These are phyloP conservation scores for Pogonophryne albipinna DNA, from an alignment of 2,797 vertebrate genomes.

Conservation along the genomic window DNA sequence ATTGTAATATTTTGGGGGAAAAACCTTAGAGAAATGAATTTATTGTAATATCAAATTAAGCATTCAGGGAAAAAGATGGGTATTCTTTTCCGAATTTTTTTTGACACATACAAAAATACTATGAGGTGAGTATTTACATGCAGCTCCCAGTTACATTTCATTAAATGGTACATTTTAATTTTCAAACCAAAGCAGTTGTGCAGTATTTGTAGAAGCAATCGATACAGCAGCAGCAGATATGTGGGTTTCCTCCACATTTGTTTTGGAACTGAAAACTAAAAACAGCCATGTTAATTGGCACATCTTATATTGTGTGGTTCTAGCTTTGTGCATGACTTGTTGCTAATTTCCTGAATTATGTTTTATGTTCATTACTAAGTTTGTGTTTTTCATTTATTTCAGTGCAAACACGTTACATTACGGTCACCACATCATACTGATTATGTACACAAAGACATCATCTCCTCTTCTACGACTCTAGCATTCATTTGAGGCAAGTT, in stretches of 20 bases:
- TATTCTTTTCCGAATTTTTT: not conserved
- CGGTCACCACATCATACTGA: slow-evolving; percentile 26
- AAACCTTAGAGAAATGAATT: not conserved
- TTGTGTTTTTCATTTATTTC: slow-evolving; percentile 45
- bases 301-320: slow-evolving; percentile 14
- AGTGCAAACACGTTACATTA: slow-evolving; percentile 49
- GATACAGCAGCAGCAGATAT: slow-evolving; percentile 46
- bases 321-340: slow-evolving; percentile 29
- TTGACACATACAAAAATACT: not conserved
- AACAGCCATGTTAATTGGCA: slow-evolving; percentile 26
- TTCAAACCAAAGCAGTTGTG: not conserved
- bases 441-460: slow-evolving; percentile 35
- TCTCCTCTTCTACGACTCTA: slow-evolving; percentile 39
- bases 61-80: not conserved
- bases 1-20: not conserved
- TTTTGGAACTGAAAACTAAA: slow-evolving; percentile 13
- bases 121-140: not conserved
- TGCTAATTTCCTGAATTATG: slow-evolving; percentile 57
- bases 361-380: slow-evolving; percentile 70
- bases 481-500: slow-evolving; percentile 65
- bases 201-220: not conserved
- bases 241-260: slow-evolving; percentile 49
- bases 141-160: not conserved
- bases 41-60: not conserved
- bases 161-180: not conserved